Base-by-base conservation (phyloP, 1,140 invertebrate species). In the Propsilocerus akamusi region DNA sequence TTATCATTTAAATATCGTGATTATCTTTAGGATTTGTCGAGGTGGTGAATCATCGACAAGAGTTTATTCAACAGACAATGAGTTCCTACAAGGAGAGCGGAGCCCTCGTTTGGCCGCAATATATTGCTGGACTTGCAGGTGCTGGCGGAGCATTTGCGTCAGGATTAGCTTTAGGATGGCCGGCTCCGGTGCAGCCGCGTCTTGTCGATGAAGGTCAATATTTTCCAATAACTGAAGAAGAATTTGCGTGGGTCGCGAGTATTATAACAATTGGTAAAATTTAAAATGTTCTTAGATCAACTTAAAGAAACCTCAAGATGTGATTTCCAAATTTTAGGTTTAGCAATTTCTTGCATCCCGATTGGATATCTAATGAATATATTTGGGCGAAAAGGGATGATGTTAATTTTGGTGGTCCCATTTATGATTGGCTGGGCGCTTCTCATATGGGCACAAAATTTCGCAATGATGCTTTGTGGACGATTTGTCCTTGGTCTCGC, bases 391-490 rank as follows among this genome's bases (percentile, higher is more conserved):
- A 87, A 82, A 58, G 66, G 66, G 32, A 76, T 83, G 0, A 81
- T 91, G 72, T 56, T 89, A n/a, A 54, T 78, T 0, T 68, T 85
- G 0, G 71, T 78, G 0, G 8, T 85, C 8, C 84, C 85, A 0
- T 86, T 84, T 59, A 70, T 77, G 0, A 34, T 80, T 17, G 86
- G 86, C 22, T 92, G 86, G 83, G 56, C 74, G 1, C 55, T 83
- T 0, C 78, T 91, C 14, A 78, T 80, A 47, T 80, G 76, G 62
- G 72, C 78, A 2, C 57, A 73, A 11, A 74, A 76, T 49, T 69
- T 83, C 1, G 64, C 62, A 3, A 78, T 85, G 72, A 71, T 85
- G 17, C 80, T 78, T 50, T 64, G 74, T 0, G 85, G 86, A 2
- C 73, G 86, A 49, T 78, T 87, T 51, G 73, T 89, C 3, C 76